phyloP scores from a whole-genome alignment of 2,797 vertebrate genomes.

The Pteropus rufus region DNA sequence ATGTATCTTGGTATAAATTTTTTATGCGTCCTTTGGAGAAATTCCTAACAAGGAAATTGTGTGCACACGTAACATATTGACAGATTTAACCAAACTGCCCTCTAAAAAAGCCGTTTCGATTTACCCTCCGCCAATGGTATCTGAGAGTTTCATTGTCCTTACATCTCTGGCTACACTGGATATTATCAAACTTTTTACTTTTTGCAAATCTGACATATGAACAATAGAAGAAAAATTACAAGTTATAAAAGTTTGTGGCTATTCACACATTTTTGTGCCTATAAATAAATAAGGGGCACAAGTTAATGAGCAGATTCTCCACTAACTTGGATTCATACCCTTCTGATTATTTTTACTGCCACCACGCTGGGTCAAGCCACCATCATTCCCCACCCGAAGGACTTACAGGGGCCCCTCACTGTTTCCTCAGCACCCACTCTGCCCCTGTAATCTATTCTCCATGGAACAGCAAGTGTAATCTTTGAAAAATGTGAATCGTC shows the following conservation, averaged over 20 bases:
- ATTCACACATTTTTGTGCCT: neutral
- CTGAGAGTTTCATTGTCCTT: neutral
- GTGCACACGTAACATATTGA: neutral
- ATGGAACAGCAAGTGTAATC: neutral
- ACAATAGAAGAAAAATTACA: neutral
- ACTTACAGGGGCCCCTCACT: neutral
- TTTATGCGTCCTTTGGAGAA: neutral
- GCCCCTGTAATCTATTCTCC: neutral
- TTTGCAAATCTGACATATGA: neutral
- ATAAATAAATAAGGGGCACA: neutral
- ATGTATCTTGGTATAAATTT: neutral
- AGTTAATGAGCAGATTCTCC: neutral
- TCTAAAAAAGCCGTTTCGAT: neutral
- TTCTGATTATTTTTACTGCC: neutral
- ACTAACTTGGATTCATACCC: neutral
- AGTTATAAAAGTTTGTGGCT: neutral
- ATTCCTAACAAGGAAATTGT: neutral
- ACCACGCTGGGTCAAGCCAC: neutral
- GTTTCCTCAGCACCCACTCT: neutral
- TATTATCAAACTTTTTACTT: neutral
- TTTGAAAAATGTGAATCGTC: neutral
- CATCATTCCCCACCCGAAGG: neutral
- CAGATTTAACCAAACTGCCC: neutral
- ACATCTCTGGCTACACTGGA: neutral
- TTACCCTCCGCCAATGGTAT: neutral